These are phyloP conservation scores for Triplophysa bombifrons DNA, from an alignment of 2,797 vertebrate genomes.

Conservation along the genomic window DNA sequence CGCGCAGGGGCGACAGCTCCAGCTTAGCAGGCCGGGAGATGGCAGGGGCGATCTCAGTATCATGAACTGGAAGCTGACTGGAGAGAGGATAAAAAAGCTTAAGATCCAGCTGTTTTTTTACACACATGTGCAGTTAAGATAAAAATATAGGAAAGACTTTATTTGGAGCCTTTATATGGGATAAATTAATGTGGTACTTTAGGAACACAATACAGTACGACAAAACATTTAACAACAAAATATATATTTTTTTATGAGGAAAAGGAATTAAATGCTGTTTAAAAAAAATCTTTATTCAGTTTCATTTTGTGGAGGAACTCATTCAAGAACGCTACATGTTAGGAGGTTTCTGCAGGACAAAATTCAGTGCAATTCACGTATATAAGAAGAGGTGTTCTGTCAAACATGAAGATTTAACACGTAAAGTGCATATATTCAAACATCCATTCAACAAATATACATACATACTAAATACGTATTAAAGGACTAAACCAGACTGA, in stretches of 20 bases:
- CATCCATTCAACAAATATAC: background rate
- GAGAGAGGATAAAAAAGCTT: constrained; percentile 23
- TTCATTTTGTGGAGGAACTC: background rate
- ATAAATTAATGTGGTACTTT: background rate
- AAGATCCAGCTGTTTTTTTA: background rate
- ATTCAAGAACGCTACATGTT: constrained; percentile 39
- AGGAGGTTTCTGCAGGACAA: constrained; percentile 44
- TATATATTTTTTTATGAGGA: background rate
- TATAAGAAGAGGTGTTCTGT: constrained; percentile 2
- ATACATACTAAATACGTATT: background rate
- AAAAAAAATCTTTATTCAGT: background rate
- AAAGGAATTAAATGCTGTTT: background rate
- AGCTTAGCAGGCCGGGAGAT: constrained; percentile 74
- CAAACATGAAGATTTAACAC: background rate
- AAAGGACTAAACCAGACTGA: constrained; percentile 31
- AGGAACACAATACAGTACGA: too few species aligned
- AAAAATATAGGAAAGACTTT: background rate
- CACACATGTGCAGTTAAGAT: background rate
- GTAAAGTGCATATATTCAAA: background rate
- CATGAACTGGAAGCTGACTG: constrained; percentile 82
- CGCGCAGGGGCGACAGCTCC: constrained; percentile 71
- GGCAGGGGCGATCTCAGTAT: constrained; percentile 70
- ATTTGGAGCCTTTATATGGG: background rate
- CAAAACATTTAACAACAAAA: background rate
- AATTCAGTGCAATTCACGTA: constrained; percentile 16